A percentile compares a stretch with the other conserved stretches of the same genome.
phyloP scores from a whole-genome alignment of 2,113 vertebrate genomes.

The Ammodytes marinus region DNA sequence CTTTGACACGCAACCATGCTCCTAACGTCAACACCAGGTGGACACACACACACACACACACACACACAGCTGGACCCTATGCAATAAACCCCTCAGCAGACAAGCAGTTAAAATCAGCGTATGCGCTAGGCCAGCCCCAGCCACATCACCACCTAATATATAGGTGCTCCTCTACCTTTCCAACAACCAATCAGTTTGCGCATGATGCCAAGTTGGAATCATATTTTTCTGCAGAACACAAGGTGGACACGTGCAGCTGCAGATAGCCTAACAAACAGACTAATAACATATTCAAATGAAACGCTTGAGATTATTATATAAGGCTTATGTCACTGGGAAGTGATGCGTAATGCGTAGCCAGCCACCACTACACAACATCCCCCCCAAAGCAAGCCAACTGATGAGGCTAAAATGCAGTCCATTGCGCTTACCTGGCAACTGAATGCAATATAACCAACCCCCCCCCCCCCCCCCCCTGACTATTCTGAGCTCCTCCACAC shows the following conservation, averaged over 20 bases:
- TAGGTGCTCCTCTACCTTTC: slow-evolving; percentile 54
- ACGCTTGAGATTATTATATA: slow-evolving; percentile 70
- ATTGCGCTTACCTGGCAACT: slow-evolving; percentile 53
- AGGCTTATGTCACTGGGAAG: slow-evolving; percentile 72
- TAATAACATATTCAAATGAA: slow-evolving; percentile 54
- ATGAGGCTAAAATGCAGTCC: slow-evolving; percentile 35
- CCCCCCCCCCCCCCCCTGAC: background rate
- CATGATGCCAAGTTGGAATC: slow-evolving; percentile 37
- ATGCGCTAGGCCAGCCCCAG: slow-evolving; percentile 46
- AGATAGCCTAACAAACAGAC: slow-evolving; percentile 9
- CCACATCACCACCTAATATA: slow-evolving; percentile 60
- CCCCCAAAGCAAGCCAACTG: slow-evolving; percentile 39
- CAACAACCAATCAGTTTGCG: slow-evolving; percentile 21
- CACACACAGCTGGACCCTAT: background rate
- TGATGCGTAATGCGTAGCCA: slow-evolving; percentile 74
- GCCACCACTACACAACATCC: slow-evolving; percentile 59
- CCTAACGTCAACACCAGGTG: slow-evolving; percentile 68
- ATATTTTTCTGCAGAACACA: slow-evolving; percentile 4
- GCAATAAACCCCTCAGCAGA: slow-evolving; percentile 21
- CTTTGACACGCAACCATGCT: slow-evolving; percentile 67
- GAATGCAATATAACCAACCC: slow-evolving; percentile 21
- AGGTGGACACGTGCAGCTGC: slow-evolving; percentile 36
- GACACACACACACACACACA: background rate
- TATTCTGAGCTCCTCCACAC: slow-evolving; percentile 13
- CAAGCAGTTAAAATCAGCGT: slow-evolving; percentile 32